Evolutionary conservation across 2,113 vertebrate genomes (phyloP).

Genomic region (Pelobates fuscus): DNA sequence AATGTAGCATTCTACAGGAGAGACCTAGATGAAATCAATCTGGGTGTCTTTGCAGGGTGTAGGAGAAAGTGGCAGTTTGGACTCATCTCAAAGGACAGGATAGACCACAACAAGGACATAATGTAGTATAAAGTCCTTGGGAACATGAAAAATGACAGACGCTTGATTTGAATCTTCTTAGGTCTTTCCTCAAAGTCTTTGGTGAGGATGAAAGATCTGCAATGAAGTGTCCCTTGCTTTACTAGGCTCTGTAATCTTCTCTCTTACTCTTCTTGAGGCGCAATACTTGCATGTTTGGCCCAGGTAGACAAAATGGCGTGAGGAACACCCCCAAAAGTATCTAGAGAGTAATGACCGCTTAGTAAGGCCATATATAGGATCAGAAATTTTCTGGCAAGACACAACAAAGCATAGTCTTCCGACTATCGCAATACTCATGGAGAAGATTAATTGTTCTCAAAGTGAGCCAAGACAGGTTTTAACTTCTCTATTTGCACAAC

Average conservation of each 20-base stretch:
- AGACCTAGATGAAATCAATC: slow-evolving; percentile 24
- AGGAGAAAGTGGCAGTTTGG: not conserved
- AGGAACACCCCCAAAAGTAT: too few species aligned
- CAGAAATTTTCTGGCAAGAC: too few species aligned
- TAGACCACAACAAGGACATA: slow-evolving; percentile 8
- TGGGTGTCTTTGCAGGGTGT: slow-evolving; percentile 10
- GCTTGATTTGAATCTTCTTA: not conserved
- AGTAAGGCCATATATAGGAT: too few species aligned
- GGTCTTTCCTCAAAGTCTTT: slow-evolving; percentile 6
- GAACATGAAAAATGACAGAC: not conserved
- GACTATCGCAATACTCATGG: too few species aligned
- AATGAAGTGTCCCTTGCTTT: not conserved
- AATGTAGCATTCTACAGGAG: slow-evolving; percentile 44
- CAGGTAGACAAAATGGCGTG: too few species aligned
- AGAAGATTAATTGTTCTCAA: too few species aligned
- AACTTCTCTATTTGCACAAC: too few species aligned
- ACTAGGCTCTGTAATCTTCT: not conserved
- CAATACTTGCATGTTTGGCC: too few species aligned
- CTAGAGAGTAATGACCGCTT: too few species aligned
- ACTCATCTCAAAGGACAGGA: slow-evolving; percentile 5
- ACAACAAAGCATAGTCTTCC: too few species aligned
- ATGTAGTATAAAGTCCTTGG: not conserved
- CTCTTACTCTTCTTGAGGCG: too few species aligned
- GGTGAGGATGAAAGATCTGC: slow-evolving; percentile 26
- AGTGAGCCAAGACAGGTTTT: too few species aligned